Percentiles rank a stretch among this genome's conserved stretches.
These are phyloP conservation scores for Bombylius major DNA, from an alignment of 2,888 invertebrate species.

Conservation along the genomic window DNA sequence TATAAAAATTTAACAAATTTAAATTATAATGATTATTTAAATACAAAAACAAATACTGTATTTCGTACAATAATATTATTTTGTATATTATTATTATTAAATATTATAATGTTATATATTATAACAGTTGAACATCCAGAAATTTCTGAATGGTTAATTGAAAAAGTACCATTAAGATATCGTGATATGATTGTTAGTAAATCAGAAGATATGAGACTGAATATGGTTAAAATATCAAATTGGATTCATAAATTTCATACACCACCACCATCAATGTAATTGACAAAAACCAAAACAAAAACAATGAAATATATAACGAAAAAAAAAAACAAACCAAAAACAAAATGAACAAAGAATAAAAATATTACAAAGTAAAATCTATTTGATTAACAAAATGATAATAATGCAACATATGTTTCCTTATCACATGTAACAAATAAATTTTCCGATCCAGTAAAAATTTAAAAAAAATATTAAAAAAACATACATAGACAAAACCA, in stretches of 20 bases:
- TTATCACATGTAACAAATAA: too few species aligned
- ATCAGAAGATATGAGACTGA: constrained; percentile 23
- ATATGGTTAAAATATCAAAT: constrained; percentile 30
- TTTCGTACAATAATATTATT: constrained; percentile 29
- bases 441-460: too few species aligned
- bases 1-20: constrained; percentile 4
- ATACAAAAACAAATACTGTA: constrained; percentile 20
- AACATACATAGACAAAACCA: too few species aligned
- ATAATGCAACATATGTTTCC: too few species aligned
- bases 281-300: too few species aligned
- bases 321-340: too few species aligned
- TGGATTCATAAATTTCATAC: constrained; percentile 32
- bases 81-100: constrained; percentile 26
- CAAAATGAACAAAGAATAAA: too few species aligned
- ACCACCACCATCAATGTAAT: constrained; percentile 10
- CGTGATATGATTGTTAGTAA: constrained; percentile 32
- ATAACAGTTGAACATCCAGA: constrained; percentile 35
- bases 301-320: too few species aligned
- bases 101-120: constrained; percentile 29
- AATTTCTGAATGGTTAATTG: constrained; percentile 29
- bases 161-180: constrained; percentile 31
- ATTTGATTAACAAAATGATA: too few species aligned
- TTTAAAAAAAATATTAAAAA: neutral
- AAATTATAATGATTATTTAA: neutral
- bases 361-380: too few species aligned